These are phyloP conservation scores for Exocentrus adspersus DNA, from an alignment of 2,888 invertebrate species.

Conservation along the genomic window DNA sequence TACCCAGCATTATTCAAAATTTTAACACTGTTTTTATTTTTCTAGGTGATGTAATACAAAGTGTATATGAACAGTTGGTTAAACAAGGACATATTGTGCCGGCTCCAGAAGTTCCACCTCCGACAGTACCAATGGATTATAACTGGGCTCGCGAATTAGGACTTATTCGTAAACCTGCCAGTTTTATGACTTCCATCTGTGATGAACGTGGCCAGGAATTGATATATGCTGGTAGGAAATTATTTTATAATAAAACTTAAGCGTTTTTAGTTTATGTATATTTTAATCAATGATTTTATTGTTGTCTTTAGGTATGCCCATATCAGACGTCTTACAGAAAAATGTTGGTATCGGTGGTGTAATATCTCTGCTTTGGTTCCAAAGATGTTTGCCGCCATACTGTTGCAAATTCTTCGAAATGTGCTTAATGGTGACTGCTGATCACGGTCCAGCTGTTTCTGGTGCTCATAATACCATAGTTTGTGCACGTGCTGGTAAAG, in stretches of 20 bases:
- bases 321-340: constrained; percentile 88
- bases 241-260: too few relatives aligned
- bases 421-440: constrained; percentile 98
- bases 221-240: constrained; percentile 89
- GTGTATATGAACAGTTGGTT: constrained; percentile 81
- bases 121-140: constrained; percentile 99
- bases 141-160: constrained; percentile 98
- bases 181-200: constrained; percentile 99
- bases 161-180: constrained; percentile 97
- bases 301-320: constrained; percentile 72
- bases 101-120: constrained; percentile 92
- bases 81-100: constrained; percentile 85
- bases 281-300: too few relatives aligned
- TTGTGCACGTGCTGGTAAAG: constrained; percentile 97
- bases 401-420: constrained; percentile 98
- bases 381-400: constrained; percentile 92
- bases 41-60: constrained; percentile 79
- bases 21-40: constrained; percentile 1
- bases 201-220: constrained; percentile 98
- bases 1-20: too few relatives aligned
- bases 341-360: constrained; percentile 98
- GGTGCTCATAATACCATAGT: constrained; percentile 99
- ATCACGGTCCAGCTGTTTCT: constrained; percentile 95
- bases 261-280: too few relatives aligned
- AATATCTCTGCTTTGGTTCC: constrained; percentile 98